These are phyloP conservation scores for Caradrina kadenii DNA, from an alignment of 2,888 invertebrate species.

Conservation along the genomic window DNA sequence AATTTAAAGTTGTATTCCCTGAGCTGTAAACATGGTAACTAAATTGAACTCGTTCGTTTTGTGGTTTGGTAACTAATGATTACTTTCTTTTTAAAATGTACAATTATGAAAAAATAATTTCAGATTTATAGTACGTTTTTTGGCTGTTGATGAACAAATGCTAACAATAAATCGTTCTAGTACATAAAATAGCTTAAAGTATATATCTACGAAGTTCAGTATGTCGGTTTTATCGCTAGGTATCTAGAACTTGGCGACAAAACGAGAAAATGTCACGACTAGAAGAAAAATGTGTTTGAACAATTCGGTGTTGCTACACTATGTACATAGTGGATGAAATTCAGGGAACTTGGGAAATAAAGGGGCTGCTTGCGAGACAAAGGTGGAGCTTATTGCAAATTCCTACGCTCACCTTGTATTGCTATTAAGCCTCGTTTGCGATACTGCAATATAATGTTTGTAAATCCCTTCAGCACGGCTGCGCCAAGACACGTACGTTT, in stretches of 20 bases:
- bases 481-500: conserved; percentile 42
- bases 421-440: conserved; percentile 82
- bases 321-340: conserved; percentile 82
- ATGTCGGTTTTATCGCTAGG: conserved; percentile 58
- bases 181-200: conserved; percentile 44
- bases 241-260: conserved; percentile 62
- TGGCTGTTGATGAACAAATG: conserved; percentile 1
- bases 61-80: neutral
- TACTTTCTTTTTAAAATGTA: neutral
- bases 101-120: neutral
- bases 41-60: conserved; percentile 11
- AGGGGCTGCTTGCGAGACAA: conserved; percentile 81
- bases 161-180: conserved; percentile 40
- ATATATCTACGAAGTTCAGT: conserved; percentile 53
- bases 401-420: conserved; percentile 84
- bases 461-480: conserved; percentile 60
- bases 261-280: conserved; percentile 68
- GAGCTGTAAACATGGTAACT: conserved; percentile 10
- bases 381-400: conserved; percentile 89
- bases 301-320: conserved; percentile 71
- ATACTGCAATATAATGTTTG: conserved; percentile 75
- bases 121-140: neutral
- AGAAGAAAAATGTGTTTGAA: conserved; percentile 78
- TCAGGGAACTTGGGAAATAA: conserved; percentile 85
- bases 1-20: conserved; percentile 14